phyloP scores from a whole-genome alignment of 2,888 invertebrate genomes.

The Ptychoptera contaminata region DNA sequence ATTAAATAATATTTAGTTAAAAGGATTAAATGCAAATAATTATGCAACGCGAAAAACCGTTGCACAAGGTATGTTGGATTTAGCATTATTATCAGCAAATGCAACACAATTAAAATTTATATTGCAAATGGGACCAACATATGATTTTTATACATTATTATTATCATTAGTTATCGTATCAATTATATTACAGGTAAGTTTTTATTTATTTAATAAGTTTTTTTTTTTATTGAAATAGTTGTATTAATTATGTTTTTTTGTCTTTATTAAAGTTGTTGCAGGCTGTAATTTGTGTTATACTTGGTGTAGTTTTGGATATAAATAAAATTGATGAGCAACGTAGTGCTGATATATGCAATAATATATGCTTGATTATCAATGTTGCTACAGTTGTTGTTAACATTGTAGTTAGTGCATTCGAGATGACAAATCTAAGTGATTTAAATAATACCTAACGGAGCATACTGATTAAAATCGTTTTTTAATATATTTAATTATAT shows the following conservation, averaged over 20 bases:
- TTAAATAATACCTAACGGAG: too few relatives aligned
- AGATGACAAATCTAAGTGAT: slow-evolving; percentile 6
- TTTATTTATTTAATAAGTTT: neutral
- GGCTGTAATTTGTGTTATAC: slow-evolving; percentile 9
- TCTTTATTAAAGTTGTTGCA: slow-evolving; percentile 9
- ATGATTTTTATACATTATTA: slow-evolving; percentile 10
- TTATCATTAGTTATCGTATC: slow-evolving; percentile 9
- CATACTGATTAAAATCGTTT: too few relatives aligned
- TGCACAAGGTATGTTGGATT: slow-evolving; percentile 12
- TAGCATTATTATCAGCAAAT: slow-evolving; percentile 12
- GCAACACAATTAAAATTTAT: slow-evolving; percentile 12
- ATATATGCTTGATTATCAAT: slow-evolving; percentile 8
- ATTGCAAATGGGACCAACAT: slow-evolving; percentile 6
- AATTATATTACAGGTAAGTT: slow-evolving; percentile 9
- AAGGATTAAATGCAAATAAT: slow-evolving; percentile 9
- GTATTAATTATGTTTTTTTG: neutral
- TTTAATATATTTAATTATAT: too few relatives aligned
- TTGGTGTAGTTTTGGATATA: slow-evolving; percentile 10
- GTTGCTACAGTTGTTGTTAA: slow-evolving; percentile 9
- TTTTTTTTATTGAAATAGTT: neutral
- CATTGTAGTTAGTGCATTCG: slow-evolving; percentile 11
- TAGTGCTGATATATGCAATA: slow-evolving; percentile 12
- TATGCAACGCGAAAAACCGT: slow-evolving; percentile 12
- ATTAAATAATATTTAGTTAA: slow-evolving; percentile 1
- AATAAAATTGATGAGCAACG: slow-evolving; percentile 12